Percentiles rank a stretch among this genome's conserved stretches.
Conservation (phyloP, 2,113 vertebrate species). For the Bufo gargarizans region DNA sequence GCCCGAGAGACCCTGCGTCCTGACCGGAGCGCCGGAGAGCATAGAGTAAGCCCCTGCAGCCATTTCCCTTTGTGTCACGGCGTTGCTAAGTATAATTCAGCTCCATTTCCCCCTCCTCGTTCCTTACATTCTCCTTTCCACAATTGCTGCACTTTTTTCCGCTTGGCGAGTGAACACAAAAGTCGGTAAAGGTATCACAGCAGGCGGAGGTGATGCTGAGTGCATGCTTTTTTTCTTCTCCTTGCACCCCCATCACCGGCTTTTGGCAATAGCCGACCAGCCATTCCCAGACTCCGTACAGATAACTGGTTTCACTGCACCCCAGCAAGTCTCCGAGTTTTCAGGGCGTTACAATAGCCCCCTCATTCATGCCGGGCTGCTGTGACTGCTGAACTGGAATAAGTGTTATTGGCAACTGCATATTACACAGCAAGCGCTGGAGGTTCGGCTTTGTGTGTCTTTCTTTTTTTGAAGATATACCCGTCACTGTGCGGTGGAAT, state of each 20-base stretch:
- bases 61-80: not conserved
- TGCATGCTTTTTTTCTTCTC: no score
- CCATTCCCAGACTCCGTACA: slow-evolving; percentile 62
- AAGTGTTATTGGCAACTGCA: slow-evolving; percentile 65
- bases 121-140: slow-evolving; percentile 14
- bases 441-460: slow-evolving; percentile 62
- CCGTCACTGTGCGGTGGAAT: slow-evolving; percentile 17
- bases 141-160: slow-evolving; percentile 38
- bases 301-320: slow-evolving; percentile 65
- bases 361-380: slow-evolving; percentile 63
- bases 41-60: slow-evolving; percentile 85
- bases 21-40: slow-evolving; percentile 94
- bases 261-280: not conserved
- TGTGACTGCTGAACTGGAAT: slow-evolving; percentile 70
- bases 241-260: not conserved
- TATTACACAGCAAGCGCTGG: slow-evolving; percentile 63
- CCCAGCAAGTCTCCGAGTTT: slow-evolving; percentile 66
- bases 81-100: slow-evolving; percentile 23
- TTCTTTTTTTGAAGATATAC: slow-evolving; percentile 23
- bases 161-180: slow-evolving; percentile 48
- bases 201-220: slow-evolving; percentile 41
- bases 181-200: slow-evolving; percentile 49
- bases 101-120: not conserved
- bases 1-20: slow-evolving; percentile 93
- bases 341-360: slow-evolving; percentile 65